Percentiles rank a stretch among this genome's conserved stretches.
phyloP scores from a whole-genome alignment of 2,797 vertebrate species.

The Halcyon chelicuti region DNA sequence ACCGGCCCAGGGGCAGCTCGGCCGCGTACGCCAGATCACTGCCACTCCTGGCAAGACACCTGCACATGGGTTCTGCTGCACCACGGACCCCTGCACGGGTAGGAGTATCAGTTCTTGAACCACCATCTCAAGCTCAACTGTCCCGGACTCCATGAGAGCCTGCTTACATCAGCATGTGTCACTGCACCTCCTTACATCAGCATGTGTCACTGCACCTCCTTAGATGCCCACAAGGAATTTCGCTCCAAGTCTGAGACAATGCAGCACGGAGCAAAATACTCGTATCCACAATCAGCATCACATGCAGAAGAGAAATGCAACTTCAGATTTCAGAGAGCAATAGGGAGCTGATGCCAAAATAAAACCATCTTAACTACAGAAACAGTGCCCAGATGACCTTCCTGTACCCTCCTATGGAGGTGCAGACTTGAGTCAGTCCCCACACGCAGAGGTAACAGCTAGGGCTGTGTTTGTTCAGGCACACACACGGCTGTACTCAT shows the following conservation, averaged over 20 bases:
- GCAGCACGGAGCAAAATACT: background rate
- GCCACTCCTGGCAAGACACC: rapidly evolving
- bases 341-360: background rate
- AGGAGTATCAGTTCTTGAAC: background rate
- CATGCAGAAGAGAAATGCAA: rapidly evolving
- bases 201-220: background rate
- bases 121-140: rapidly evolving
- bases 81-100: background rate
- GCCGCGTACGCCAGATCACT: rapidly evolving
- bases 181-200: background rate
- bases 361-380: background rate
- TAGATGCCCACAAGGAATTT: background rate
- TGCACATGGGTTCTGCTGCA: background rate
- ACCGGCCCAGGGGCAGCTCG: background rate
- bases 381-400: background rate
- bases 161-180: background rate
- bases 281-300: background rate
- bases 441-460: rapidly evolving
- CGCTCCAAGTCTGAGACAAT: rapidly evolving
- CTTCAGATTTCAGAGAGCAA: background rate
- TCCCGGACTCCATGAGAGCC: rapidly evolving
- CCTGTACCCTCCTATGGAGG: rapidly evolving
- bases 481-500: rapidly evolving
- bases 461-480: rapidly evolving
- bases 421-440: rapidly evolving